Base-by-base conservation (phyloP, 2,113 vertebrate species). In the Proteles cristata region DNA sequence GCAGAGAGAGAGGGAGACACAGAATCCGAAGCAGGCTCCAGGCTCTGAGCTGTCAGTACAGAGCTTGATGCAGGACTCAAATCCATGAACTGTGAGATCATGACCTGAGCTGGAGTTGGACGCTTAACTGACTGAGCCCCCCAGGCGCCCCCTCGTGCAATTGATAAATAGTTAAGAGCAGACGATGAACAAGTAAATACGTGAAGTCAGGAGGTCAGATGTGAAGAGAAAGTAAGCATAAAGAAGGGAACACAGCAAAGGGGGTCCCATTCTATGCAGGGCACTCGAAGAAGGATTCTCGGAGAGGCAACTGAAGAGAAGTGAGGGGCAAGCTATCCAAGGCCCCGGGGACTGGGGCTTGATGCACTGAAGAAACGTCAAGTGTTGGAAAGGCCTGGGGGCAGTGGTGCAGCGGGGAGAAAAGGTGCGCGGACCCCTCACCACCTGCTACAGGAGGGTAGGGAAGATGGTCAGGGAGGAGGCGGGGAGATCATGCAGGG, bases 361-460 rank as follows among this genome's bases (percentile, higher is more conserved):
- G 43, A 33, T 11, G n/a, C 21, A 15, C 15, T 21, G n/a, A 88
- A 11, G 63, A 45, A 25, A 21, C 4, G 11, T 7, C 15, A 28
- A 15, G 35, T 19, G 66, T 17, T 0, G 3, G 63, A 63, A 79
- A 53, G 17, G 33, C 65, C 28, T 45, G 28, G 33, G 35, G 55
- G 43, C 10, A 11, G 68, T 4, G 26, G 33, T 31, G 28, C 33
- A 4, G 43, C 11, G 12, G 2, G 39, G 45, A 35, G 7, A 15
- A 11, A 6, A 48, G 16, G 45, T 43, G 77, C 63, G 55, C 5
- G 33, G 31, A 53, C 71, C 15, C 39, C 53, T 4, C 53, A 53
- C 2, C 53, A 21, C 1, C 1, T 1, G 17, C 3, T 39, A 39
- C 19, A 45, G 4, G 33, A 48, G 48, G 50, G 26, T 2, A 3